Percentiles rank a stretch among this genome's conserved stretches.
Evolutionary conservation across 2,888 invertebrate genomes (phyloP).

Genomic region (Lobophora halterata): DNA sequence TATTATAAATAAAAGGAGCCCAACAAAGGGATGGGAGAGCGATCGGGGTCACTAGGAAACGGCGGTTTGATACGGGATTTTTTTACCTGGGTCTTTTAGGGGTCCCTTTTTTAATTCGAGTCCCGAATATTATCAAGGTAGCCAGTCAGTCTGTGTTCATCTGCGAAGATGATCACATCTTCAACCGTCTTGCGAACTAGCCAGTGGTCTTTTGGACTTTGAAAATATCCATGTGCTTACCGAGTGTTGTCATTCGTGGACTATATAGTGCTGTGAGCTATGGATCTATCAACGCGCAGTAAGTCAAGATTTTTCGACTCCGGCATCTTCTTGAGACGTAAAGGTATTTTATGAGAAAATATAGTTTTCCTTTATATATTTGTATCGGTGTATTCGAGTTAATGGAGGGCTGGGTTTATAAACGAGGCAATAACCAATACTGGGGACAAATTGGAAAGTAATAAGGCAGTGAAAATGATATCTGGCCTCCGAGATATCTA

Average conservation of each 20-base stretch:
- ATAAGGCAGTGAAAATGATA: slow-evolving; percentile 80
- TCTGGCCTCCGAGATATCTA: slow-evolving; percentile 70
- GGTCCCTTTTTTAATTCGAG: slow-evolving; percentile 68
- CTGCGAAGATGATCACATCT: slow-evolving; percentile 79
- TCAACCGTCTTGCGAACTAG: slow-evolving; percentile 63
- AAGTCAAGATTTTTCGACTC: slow-evolving; percentile 81
- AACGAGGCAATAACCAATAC: slow-evolving; percentile 74
- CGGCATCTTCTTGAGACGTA: slow-evolving; percentile 76
- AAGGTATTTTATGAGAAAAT: slow-evolving; percentile 59
- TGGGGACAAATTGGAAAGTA: slow-evolving; percentile 79
- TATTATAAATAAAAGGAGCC: slow-evolving; percentile 77
- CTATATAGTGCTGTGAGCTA: slow-evolving; percentile 47
- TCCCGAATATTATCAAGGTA: slow-evolving; percentile 65
- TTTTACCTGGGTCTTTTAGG: slow-evolving; percentile 74
- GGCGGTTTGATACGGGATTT: slow-evolving; percentile 78
- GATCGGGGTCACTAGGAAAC: slow-evolving; percentile 81
- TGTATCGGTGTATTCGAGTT: slow-evolving; percentile 36
- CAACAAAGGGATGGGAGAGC: slow-evolving; percentile 78
- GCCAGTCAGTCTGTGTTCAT: slow-evolving; percentile 80
- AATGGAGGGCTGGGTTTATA: slow-evolving; percentile 61
- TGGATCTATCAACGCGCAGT: slow-evolving; percentile 77
- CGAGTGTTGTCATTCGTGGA: slow-evolving; percentile 32
- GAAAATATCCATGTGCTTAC: slow-evolving; percentile 33
- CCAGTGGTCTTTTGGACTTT: slow-evolving; percentile 56
- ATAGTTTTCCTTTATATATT: slow-evolving; percentile 32